Conservation (phyloP, 2,888 invertebrate genomes). For the Periphyllus acericola region DNA sequence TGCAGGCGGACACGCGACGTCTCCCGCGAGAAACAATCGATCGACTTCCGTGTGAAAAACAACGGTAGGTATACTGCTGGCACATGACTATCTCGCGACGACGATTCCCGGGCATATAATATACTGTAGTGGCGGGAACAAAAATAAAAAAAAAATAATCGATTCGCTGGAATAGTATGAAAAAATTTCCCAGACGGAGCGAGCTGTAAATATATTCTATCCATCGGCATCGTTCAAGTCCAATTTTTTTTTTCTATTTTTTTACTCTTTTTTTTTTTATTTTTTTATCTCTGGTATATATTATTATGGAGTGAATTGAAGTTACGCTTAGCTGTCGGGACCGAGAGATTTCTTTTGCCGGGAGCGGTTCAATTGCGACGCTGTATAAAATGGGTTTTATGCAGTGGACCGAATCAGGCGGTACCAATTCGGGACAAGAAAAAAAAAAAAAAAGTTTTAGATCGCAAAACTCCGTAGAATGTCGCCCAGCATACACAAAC, state of each 20-base stretch:
- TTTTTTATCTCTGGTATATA: slow-evolving; percentile 36
- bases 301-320: slow-evolving; percentile 49
- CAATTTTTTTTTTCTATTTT: slow-evolving; percentile 26
- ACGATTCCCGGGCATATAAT: too few relatives aligned
- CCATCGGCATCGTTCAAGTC: slow-evolving; percentile 26
- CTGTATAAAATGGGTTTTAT: slow-evolving; percentile 54
- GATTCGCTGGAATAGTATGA: neutral
- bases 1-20: neutral
- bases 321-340: slow-evolving; percentile 43
- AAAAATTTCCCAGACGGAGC: neutral
- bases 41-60: neutral
- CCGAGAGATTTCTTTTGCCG: slow-evolving; percentile 55
- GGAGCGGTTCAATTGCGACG: slow-evolving; percentile 54
- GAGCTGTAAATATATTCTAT: slow-evolving; percentile 31
- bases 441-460: slow-evolving; percentile 50
- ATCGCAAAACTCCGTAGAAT: slow-evolving; percentile 54
- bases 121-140: neutral
- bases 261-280: slow-evolving; percentile 10
- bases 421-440: slow-evolving; percentile 40
- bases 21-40: neutral
- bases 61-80: too few relatives aligned
- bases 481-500: slow-evolving; percentile 57
- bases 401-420: slow-evolving; percentile 60
- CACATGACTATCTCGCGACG: too few relatives aligned
- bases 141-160: neutral